Percentiles rank a stretch among this genome's conserved stretches.
Evolutionary conservation across 1,140 invertebrate species (phyloP).

Genomic region (Hermatobates lingyangjiaoensis): DNA sequence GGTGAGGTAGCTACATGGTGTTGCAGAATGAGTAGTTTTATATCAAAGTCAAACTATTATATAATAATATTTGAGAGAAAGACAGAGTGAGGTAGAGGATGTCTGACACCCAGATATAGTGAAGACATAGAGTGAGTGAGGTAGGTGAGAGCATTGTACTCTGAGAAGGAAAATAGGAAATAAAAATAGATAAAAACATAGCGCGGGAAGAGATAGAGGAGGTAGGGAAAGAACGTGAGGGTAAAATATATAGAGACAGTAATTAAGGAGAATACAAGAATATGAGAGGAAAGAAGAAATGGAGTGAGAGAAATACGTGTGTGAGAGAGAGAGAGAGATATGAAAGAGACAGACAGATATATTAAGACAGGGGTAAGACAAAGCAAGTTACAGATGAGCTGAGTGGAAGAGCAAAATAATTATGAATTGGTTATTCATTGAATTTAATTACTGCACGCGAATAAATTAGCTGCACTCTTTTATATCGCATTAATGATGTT

Average conservation of each 20-base stretch:
- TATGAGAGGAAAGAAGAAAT: neutral
- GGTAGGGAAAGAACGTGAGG: neutral
- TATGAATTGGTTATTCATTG: too few species aligned
- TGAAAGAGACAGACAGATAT: neutral
- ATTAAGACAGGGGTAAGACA: neutral
- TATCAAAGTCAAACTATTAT: too few species aligned
- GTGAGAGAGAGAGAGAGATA: neutral
- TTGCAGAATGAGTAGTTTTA: neutral
- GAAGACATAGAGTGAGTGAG: neutral
- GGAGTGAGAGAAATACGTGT: too few species aligned
- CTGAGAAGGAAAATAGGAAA: neutral
- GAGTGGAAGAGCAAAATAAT: too few species aligned
- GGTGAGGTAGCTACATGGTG: neutral
- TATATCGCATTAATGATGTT: too few species aligned
- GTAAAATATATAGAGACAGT: neutral
- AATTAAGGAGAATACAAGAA: neutral
- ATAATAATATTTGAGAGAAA: too few species aligned
- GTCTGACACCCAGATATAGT: neutral
- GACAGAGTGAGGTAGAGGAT: neutral
- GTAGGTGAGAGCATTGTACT: neutral
- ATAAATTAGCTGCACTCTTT: too few species aligned
- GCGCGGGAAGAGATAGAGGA: neutral
- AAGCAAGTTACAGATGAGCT: too few species aligned
- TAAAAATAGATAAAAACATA: neutral
- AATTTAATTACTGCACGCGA: too few species aligned